These are phyloP conservation scores for Chymomyza caudatula DNA, from an alignment of 2,888 invertebrate species.

Conservation along the genomic window DNA sequence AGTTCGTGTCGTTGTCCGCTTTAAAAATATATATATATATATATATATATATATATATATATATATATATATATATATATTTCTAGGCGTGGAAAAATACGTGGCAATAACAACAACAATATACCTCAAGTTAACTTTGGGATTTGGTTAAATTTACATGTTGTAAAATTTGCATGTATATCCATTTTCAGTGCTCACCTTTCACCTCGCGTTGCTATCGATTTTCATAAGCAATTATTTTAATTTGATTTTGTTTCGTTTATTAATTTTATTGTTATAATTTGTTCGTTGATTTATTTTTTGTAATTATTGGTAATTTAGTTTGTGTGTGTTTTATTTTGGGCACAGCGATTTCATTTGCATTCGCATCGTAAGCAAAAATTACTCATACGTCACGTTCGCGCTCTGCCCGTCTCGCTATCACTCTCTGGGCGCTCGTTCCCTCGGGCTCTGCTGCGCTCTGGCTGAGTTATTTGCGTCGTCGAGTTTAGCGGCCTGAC, in stretches of 20 bases:
- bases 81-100: too few relatives aligned
- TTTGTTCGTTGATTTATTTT: neutral
- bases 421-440: slow-evolving; percentile 13
- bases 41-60: too few relatives aligned
- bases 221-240: slow-evolving; percentile 18
- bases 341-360: neutral
- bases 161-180: too few relatives aligned
- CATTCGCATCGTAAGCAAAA: neutral
- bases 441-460: slow-evolving; percentile 16
- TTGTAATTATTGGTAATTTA: neutral
- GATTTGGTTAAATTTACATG: too few relatives aligned
- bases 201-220: too few relatives aligned
- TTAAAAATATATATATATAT: too few relatives aligned
- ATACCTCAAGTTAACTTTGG: too few relatives aligned
- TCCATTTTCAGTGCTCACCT: too few relatives aligned
- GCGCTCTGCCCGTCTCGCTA: slow-evolving; percentile 7
- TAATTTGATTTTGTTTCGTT: slow-evolving; percentile 20
- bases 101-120: too few relatives aligned
- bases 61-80: too few relatives aligned
- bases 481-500: slow-evolving; percentile 64
- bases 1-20: too few relatives aligned
- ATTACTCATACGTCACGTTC: slow-evolving; percentile 3
- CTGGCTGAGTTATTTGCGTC: slow-evolving; percentile 67
- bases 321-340: neutral
- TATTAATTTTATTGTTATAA: neutral